Evolutionary conservation across 2,113 vertebrate genomes (phyloP), one percentile per base, ranked within the genome.

Genomic region (Deroptyus accipitrinus): DNA sequence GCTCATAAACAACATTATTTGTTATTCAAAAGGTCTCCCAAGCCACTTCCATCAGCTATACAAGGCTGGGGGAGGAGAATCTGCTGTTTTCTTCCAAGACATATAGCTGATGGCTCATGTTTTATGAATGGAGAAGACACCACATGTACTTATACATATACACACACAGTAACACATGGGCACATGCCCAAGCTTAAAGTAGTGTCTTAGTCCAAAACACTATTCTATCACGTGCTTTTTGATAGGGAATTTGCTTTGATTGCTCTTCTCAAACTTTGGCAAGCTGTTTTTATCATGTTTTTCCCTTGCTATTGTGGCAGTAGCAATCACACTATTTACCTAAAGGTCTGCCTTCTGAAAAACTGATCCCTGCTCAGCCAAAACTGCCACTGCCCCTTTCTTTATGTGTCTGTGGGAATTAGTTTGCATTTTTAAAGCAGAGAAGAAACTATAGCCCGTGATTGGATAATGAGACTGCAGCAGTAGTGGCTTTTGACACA

Each of bases 11-110:
- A 90, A 70, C 30, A 11, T 41, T 68, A 39, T 91, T 92, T 91
- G 83, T 82, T 91, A 82, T 92, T 94, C 89, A 82, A 30, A 83
- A 86, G 37, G 69, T 70, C 42, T 91, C 74, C 83, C 81, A 84
- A 84, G 61, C 33, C 66, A 31, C 24, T 75, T 84, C 69, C 66
- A 62, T 48, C 86, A 94, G 80, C 61, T 90, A n/a, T 30, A 16
- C 0, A 0, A 27, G 27, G 31, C 0, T 59, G 80, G 24, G 23
- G 49, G 48, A 88, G 55, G 75, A 91, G 68, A 66, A 69, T 59
- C 62, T 44, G 37, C 75, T 54, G 55, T 84, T 83, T 11, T 63
- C 61, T 88, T 61, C 73, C 39, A 74, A 86, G 68, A 63, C 16
- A 41, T 30, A 31, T 24, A 74, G 85, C 88, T 90, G 68, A 88